Conservation (phyloP, 2,113 vertebrate species). For the Pimephales promelas region DNA sequence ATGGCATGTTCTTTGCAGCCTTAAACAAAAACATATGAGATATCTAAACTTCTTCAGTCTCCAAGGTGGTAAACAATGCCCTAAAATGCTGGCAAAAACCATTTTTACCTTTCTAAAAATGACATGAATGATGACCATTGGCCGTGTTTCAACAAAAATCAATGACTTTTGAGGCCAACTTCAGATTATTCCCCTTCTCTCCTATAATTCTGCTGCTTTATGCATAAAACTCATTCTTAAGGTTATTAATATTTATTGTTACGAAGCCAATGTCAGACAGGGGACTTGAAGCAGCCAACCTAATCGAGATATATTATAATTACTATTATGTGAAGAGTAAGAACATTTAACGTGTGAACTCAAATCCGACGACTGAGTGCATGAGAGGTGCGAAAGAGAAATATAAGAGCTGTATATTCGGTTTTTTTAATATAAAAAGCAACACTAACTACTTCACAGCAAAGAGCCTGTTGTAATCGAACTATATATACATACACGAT, state of each 20-base stretch:
- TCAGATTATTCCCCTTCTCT: background rate
- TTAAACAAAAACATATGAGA: constrained; percentile 14
- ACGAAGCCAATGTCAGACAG: constrained; percentile 47
- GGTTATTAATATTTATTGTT: constrained; percentile 48
- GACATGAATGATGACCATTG: background rate
- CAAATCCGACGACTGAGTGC: constrained; percentile 53
- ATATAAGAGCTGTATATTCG: constrained; percentile 40
- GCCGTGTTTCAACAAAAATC: background rate
- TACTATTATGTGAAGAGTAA: constrained; percentile 56
- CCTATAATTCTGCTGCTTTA: constrained; percentile 6
- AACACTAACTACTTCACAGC: constrained; percentile 63
- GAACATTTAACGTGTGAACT: constrained; percentile 64
- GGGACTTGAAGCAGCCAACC: constrained; percentile 64
- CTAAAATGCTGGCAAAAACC: background rate
- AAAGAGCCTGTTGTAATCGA: constrained; percentile 61
- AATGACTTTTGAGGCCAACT: background rate
- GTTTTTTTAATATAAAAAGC: constrained; percentile 66
- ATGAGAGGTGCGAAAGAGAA: constrained; percentile 51
- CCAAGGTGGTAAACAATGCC: background rate
- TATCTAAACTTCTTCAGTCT: constrained; percentile 5
- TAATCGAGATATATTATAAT: constrained; percentile 54
- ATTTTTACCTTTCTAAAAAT: background rate
- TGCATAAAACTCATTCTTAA: constrained; percentile 38
- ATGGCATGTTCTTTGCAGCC: constrained; percentile 5
- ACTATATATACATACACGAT: constrained; percentile 63